Evolutionary conservation across 2,797 vertebrate species (phyloP), one percentile per base, ranked within the genome.

Genomic region (Melanitta fusca): DNA sequence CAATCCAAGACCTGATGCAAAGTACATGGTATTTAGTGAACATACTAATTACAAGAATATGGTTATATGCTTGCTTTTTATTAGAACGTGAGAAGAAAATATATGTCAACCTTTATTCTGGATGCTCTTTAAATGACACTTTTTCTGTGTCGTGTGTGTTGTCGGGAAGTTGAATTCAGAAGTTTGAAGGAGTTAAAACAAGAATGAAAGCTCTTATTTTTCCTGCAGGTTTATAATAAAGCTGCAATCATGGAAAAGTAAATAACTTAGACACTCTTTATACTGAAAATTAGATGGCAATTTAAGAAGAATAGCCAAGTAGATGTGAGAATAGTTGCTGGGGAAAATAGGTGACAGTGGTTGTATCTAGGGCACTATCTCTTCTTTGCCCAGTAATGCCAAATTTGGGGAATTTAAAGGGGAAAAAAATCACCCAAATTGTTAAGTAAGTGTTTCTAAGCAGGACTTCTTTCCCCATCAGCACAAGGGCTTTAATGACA

Each of bases 121-220:
- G 19, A 6, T 0, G 0, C 8, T 45, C 53, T 60, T 92, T 75
- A 65, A 64, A 61, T 2, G 75, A 8, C 1, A 0, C 3, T 6
- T 62, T 27, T 14, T 32, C 47, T 66, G 25, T 21, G 3, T 54
- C 88, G 10, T 30, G n/a, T 12, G 61, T 77, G n/a, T 69, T 85
- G 71, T n/a, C 28, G 28, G 21, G 25, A 75, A 77, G 68, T 13
- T 73, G 73, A 80, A 93, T 80, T 88, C 56, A 77, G 73, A 69
- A 91, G 51, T 80, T 93, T 57, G 43, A 34, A 83, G 32, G 53
- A 77, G 84, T 93, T 88, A 95, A 87, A 94, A 34, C 32, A 91
- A 80, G 83, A 88, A 45, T 12, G n/a, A 82, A 92, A 85, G 78
- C 73, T 84, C 66, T 84, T 47, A 11, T 73, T 85, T 60, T 69